Percentiles rank a stretch among this genome's conserved stretches.
phyloP scores from a whole-genome alignment of 1,140 invertebrate genomes.

The Samia ricini region DNA sequence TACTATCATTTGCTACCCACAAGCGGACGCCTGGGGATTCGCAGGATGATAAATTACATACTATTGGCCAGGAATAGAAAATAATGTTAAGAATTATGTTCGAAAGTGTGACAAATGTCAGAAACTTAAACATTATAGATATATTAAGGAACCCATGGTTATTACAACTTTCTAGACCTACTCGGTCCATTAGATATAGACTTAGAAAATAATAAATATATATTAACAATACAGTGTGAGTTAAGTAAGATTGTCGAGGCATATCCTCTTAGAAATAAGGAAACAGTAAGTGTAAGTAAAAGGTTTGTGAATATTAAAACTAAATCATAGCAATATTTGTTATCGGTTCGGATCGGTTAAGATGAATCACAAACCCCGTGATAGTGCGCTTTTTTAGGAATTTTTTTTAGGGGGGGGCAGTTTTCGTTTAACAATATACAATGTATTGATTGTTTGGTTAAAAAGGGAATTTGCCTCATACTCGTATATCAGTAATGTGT shows the following conservation, averaged over 20 bases:
- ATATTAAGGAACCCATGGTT: slow-evolving; percentile 21
- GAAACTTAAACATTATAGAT: slow-evolving; percentile 16
- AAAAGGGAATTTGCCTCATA: too few species aligned
- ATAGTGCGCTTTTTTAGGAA: too few species aligned
- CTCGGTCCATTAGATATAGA: slow-evolving; percentile 24
- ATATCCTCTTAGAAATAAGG: slow-evolving; percentile 23
- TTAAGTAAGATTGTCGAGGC: slow-evolving; percentile 27
- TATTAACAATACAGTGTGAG: slow-evolving; percentile 31
- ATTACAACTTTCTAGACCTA: slow-evolving; percentile 29
- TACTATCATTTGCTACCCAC: slow-evolving; percentile 25
- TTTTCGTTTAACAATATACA: too few species aligned
- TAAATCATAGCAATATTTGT: slow-evolving; percentile 11
- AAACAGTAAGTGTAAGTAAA: slow-evolving; percentile 15
- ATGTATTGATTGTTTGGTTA: too few species aligned
- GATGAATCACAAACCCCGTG: too few species aligned
- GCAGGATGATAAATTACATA: slow-evolving; percentile 27
- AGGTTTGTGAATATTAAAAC: slow-evolving; percentile 23
- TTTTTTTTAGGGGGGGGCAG: too few species aligned
- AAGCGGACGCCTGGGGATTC: slow-evolving; percentile 22
- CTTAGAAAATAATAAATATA: slow-evolving; percentile 22
- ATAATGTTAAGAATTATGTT: slow-evolving; percentile 21
- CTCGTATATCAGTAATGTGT: too few species aligned
- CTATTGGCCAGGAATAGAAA: slow-evolving; percentile 22
- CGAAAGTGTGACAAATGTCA: slow-evolving; percentile 24
- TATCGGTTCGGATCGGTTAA: slow-evolving; percentile 15